Percentiles rank a stretch among this genome's conserved stretches.
phyloP scores from a whole-genome alignment of 2,797 vertebrate species.

The Pteronotus mesoamericanus region DNA sequence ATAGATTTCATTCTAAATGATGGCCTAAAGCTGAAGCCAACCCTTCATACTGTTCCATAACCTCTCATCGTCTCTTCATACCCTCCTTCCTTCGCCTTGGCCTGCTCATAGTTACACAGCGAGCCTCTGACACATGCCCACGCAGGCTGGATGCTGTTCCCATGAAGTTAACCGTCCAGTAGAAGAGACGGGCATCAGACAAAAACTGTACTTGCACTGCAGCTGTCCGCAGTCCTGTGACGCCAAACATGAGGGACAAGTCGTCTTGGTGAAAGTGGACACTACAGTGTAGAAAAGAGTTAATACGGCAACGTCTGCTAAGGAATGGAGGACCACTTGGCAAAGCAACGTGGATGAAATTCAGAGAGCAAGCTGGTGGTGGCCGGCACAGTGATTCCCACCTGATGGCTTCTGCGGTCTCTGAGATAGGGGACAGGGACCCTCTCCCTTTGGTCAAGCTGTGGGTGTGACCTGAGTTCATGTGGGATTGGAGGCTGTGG shows the following conservation, averaged over 20 bases:
- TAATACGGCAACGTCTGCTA: background rate
- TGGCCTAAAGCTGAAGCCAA: background rate
- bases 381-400: rapidly evolving
- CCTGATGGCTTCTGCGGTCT: background rate
- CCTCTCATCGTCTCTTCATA: background rate
- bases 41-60: background rate
- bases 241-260: background rate
- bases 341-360: background rate
- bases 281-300: background rate
- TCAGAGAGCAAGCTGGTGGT: background rate
- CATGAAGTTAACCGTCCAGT: rapidly evolving
- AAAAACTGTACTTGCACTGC: background rate
- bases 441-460: background rate
- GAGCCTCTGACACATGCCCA: background rate
- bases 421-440: no score
- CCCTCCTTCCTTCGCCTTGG: background rate
- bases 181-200: background rate
- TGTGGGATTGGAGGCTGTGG: background rate
- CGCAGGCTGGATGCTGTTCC: background rate
- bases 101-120: background rate
- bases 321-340: background rate
- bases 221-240: background rate
- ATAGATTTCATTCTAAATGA: background rate
- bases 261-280: background rate
- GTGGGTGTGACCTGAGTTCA: background rate